Percentiles rank a stretch among this genome's conserved stretches.
These are phyloP conservation scores for Latrodectus geometricus DNA, from an alignment of 1,140 invertebrate species.

Conservation along the genomic window DNA sequence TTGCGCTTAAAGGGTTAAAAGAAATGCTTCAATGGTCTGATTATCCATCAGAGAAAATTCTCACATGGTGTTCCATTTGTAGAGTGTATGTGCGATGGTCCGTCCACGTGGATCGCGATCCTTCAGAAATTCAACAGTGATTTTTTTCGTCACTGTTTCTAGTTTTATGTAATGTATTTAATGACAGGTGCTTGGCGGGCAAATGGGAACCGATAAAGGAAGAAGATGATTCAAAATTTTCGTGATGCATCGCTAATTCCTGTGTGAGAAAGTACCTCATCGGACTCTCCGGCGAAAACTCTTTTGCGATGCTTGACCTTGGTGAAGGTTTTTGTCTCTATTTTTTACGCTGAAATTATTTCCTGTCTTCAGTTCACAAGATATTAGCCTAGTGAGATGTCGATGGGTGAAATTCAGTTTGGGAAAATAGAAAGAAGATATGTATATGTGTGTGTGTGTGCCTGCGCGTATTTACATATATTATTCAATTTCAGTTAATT, in stretches of 20 bases:
- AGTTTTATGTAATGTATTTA: slow-evolving; percentile 23
- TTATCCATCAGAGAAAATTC: slow-evolving; percentile 50
- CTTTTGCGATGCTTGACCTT: not conserved
- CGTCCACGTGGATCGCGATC: slow-evolving; percentile 6
- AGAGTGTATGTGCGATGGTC: slow-evolving; percentile 45
- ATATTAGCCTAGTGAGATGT: not conserved
- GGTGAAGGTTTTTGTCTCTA: not conserved
- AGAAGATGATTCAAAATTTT: slow-evolving; percentile 19
- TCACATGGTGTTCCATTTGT: slow-evolving; percentile 14
- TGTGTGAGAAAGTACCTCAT: slow-evolving; percentile 12
- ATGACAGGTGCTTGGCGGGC: slow-evolving; percentile 26
- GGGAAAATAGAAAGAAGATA: not conserved
- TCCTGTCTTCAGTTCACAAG: not conserved
- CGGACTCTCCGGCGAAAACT: not conserved
- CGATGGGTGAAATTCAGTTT: not conserved
- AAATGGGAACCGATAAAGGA: slow-evolving; percentile 13
- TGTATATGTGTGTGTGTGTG: not conserved
- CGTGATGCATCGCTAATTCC: slow-evolving; percentile 48
- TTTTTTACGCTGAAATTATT: not conserved
- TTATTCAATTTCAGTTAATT: no score
- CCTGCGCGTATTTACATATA: not conserved
- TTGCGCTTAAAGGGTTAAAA: slow-evolving; percentile 57
- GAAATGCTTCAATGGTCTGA: slow-evolving; percentile 55
- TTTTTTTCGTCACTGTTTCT: slow-evolving; percentile 6
- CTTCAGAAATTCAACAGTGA: not conserved